These are phyloP conservation scores for Silurus lanzhouensis DNA, from an alignment of 2,797 vertebrate species.

Conservation along the genomic window DNA sequence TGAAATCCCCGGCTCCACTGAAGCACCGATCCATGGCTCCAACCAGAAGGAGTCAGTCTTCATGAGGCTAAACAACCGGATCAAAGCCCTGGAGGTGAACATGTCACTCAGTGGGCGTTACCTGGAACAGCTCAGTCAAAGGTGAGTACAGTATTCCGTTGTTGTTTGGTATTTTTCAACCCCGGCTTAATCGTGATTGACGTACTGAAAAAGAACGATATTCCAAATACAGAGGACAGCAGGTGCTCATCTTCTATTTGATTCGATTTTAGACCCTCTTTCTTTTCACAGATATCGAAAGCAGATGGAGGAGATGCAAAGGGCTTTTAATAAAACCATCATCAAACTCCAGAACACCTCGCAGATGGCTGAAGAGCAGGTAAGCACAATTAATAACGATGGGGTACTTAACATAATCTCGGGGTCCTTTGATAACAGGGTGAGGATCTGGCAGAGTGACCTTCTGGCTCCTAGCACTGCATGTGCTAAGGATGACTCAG, in stretches of 20 bases:
- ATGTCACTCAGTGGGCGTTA: constrained; percentile 98
- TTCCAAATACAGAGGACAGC: not conserved
- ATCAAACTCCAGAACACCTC: constrained; percentile 98
- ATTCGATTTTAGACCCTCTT: not conserved
- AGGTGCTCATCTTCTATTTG: not conserved
- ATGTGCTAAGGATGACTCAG: too few species aligned
- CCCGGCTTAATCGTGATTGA: too few species aligned
- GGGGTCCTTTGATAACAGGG: too few species aligned
- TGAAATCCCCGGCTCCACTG: constrained; percentile 84
- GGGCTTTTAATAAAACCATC: constrained; percentile 96
- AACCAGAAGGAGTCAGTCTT: constrained; percentile 97
- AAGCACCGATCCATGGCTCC: constrained; percentile 79
- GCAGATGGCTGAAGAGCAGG: constrained; percentile 93
- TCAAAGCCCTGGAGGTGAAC: constrained; percentile 96
- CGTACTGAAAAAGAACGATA: not conserved
- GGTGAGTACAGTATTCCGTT: constrained; percentile 65
- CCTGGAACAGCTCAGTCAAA: constrained; percentile 96
- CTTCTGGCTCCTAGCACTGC: too few species aligned
- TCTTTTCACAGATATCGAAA: constrained; percentile 85
- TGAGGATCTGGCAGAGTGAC: too few species aligned
- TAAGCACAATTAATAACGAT: constrained; percentile 57
- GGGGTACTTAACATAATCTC: too few species aligned
- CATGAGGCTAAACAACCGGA: constrained; percentile 98
- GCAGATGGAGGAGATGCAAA: constrained; percentile 99
- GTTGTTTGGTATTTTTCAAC: not conserved